These are phyloP conservation scores for Apolygus lucorum DNA, from an alignment of 1,140 invertebrate genomes.

Conservation along the genomic window DNA sequence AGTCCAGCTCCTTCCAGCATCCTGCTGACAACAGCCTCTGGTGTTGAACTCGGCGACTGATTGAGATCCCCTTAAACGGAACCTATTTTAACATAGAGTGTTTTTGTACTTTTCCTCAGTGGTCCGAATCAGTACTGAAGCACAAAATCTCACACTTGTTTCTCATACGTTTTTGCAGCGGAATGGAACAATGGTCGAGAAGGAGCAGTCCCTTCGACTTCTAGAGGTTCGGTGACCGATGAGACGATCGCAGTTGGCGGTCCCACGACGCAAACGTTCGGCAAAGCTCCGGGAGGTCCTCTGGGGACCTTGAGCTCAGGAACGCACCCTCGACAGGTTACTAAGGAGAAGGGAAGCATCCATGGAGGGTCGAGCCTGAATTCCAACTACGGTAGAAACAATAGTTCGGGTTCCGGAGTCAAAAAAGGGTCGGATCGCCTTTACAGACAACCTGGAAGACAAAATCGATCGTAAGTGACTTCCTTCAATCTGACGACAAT, in stretches of 20 bases:
- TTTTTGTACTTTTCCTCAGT: too few relatives aligned
- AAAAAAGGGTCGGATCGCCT: not conserved
- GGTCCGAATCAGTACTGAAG: too few relatives aligned
- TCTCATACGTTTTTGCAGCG: too few relatives aligned
- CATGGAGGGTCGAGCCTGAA: not conserved
- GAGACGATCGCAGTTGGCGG: conserved; percentile 1
- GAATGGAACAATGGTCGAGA: too few relatives aligned
- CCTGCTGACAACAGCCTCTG: too few relatives aligned
- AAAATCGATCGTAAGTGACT: not conserved
- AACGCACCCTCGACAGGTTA: not conserved
- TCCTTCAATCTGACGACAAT: too few relatives aligned
- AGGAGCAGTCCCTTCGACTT: not conserved
- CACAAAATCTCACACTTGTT: too few relatives aligned
- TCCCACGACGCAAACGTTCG: not conserved
- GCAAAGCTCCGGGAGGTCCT: conserved; percentile 2
- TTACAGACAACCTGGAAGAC: not conserved
- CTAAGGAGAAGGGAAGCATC: not conserved
- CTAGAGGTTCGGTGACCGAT: not conserved
- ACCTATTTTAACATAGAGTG: too few relatives aligned
- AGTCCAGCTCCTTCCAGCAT: too few relatives aligned
- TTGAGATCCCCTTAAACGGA: too few relatives aligned
- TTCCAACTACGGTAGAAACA: not conserved
- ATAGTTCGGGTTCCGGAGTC: not conserved
- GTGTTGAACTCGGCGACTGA: too few relatives aligned
- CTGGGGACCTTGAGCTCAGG: not conserved